These are phyloP conservation scores for Colossoma macropomum DNA, from an alignment of 2,113 vertebrate species.

Conservation along the genomic window DNA sequence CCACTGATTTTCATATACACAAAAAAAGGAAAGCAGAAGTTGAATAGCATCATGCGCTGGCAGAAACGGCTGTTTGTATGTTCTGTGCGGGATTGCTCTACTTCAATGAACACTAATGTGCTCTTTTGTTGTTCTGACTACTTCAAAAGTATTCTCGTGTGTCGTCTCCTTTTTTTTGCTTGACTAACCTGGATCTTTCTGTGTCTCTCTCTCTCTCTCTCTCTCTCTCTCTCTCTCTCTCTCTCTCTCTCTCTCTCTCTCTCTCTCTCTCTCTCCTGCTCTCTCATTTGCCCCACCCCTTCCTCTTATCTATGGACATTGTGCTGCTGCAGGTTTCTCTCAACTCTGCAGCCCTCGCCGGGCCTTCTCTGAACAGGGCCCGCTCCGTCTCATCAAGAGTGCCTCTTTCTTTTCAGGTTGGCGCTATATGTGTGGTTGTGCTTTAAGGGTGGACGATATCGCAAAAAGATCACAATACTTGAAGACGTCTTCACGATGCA, in stretches of 20 bases:
- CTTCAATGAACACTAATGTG: slow-evolving; percentile 12
- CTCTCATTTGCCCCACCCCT: slow-evolving; percentile 22
- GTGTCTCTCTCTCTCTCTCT: slow-evolving; percentile 17
- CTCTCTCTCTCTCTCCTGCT: slow-evolving; percentile 42
- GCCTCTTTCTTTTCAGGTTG: slow-evolving; percentile 99
- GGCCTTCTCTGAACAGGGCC: slow-evolving; percentile 99
- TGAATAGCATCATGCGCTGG: background rate
- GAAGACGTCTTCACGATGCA: too few relatives aligned
- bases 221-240: slow-evolving; percentile 7
- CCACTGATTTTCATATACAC: background rate
- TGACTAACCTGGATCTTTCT: slow-evolving; percentile 69
- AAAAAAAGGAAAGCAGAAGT: too few relatives aligned
- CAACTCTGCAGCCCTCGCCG: slow-evolving; percentile 99
- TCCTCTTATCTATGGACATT: slow-evolving; percentile 41
- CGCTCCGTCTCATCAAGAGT: slow-evolving; percentile 99
- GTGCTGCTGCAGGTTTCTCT: slow-evolving; percentile 94
- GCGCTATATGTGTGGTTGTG: slow-evolving; percentile 60
- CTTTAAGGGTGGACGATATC: background rate
- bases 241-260: slow-evolving; percentile 38
- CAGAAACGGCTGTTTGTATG: background rate
- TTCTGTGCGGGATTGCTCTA: slow-evolving; percentile 39
- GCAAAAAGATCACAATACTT: background rate
- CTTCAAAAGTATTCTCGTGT: slow-evolving; percentile 17
- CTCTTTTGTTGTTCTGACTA: slow-evolving; percentile 8
- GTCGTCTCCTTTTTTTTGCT: slow-evolving; percentile 39